phyloP scores from a whole-genome alignment of 1,140 invertebrate species.

The Drosophila kanapiae region DNA sequence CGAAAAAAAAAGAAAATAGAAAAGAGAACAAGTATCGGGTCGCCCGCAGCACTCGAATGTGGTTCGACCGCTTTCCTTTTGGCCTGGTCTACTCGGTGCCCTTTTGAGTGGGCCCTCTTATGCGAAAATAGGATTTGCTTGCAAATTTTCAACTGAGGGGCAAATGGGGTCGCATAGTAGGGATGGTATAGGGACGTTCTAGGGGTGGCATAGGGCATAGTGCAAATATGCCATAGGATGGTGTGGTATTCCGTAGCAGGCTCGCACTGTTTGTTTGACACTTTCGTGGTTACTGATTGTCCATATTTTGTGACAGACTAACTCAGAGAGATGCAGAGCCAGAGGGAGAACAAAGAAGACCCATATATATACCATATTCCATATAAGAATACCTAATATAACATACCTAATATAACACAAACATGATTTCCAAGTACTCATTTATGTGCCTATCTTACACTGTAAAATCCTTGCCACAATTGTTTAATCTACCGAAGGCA shows the following conservation, averaged over 20 bases:
- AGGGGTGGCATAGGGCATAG: constrained; percentile 3
- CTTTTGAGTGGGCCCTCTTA: constrained; percentile 49
- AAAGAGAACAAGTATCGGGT: constrained; percentile 58
- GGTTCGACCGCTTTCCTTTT: constrained; percentile 32
- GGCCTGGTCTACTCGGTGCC: constrained; percentile 14
- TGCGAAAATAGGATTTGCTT: constrained; percentile 78
- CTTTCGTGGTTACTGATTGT: constrained; percentile 76
- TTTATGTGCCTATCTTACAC: no score
- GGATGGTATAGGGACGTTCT: background rate
- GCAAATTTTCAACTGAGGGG: constrained; percentile 57
- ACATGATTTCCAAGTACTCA: background rate
- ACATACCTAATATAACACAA: no score
- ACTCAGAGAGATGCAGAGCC: constrained; percentile 23
- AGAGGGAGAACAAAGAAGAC: no score
- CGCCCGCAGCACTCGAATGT: constrained; percentile 71
- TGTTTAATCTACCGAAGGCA: background rate
- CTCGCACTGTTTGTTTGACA: constrained; percentile 77
- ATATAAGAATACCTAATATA: no score
- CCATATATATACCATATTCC: no score
- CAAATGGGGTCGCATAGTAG: background rate
- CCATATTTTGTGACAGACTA: constrained; percentile 72
- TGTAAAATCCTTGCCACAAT: background rate
- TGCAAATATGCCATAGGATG: background rate
- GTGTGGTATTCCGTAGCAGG: constrained; percentile 6
- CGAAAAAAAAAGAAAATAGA: constrained; percentile 36